A percentile compares a stretch with the other conserved stretches of the same genome.
Evolutionary conservation across 1,140 invertebrate species (phyloP).

Genomic region (Caerostris darwini): DNA sequence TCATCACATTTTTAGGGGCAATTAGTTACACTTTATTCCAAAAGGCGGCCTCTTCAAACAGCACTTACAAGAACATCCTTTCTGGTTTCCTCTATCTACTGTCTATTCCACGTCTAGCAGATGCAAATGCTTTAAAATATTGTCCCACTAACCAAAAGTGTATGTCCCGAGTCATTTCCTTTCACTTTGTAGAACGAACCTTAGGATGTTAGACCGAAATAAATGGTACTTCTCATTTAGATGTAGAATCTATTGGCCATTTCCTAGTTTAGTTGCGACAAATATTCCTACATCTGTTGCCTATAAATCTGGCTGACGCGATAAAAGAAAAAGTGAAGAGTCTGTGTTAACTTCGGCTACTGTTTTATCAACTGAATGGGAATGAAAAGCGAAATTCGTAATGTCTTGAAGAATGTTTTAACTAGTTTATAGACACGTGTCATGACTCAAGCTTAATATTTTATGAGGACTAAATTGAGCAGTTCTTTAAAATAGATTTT

Average conservation of each 20-base stretch:
- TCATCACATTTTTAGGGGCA: background rate
- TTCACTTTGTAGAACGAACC: background rate
- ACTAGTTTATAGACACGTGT: background rate
- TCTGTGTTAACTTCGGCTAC: background rate
- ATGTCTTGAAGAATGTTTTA: background rate
- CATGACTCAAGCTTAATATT: background rate
- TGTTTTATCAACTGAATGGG: background rate
- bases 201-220: slow-evolving; percentile 16
- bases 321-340: background rate
- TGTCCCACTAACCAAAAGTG: slow-evolving; percentile 21
- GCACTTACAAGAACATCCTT: background rate
- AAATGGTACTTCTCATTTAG: slow-evolving; percentile 70
- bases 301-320: slow-evolving; percentile 46
- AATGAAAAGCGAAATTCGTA: background rate
- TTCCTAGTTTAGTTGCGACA: slow-evolving; percentile 52
- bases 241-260: slow-evolving; percentile 33
- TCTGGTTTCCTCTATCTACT: background rate
- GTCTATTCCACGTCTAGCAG: background rate
- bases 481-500: background rate
- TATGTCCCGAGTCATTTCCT: background rate
- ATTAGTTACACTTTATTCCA: slow-evolving; percentile 4
- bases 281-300: slow-evolving; percentile 59
- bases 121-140: slow-evolving; percentile 31
- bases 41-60: slow-evolving; percentile 39
- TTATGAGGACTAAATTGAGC: background rate